Percentiles rank a stretch among this genome's conserved stretches.
phyloP scores from a whole-genome alignment of 2,113 vertebrate species.

The Chamaea fasciata region DNA sequence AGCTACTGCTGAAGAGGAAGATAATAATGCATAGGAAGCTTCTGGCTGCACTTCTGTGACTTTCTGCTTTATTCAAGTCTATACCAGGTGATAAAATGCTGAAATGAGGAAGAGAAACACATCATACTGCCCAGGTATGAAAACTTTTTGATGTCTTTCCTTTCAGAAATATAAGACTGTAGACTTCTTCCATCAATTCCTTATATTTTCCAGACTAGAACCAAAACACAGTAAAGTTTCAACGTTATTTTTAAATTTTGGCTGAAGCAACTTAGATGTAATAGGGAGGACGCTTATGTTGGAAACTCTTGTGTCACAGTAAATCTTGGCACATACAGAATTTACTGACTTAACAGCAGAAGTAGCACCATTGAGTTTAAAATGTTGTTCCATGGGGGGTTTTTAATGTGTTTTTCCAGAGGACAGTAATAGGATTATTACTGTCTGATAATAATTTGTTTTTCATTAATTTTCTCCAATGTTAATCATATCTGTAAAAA shows the following conservation, averaged over 20 bases:
- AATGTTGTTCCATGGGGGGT: not conserved
- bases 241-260: slow-evolving; percentile 66
- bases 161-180: not conserved
- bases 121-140: not conserved
- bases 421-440: slow-evolving; percentile 35
- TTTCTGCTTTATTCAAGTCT: not conserved
- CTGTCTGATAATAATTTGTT: slow-evolving; percentile 7
- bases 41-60: not conserved
- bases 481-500: not conserved
- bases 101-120: not conserved
- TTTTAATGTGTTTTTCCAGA: slow-evolving; percentile 8
- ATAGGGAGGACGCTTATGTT: slow-evolving; percentile 42
- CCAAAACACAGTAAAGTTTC: slow-evolving; percentile 17
- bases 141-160: not conserved
- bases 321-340: slow-evolving; percentile 51
- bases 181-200: not conserved
- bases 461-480: slow-evolving; percentile 25
- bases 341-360: slow-evolving; percentile 45
- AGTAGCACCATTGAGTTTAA: slow-evolving; percentile 43
- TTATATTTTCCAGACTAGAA: slow-evolving; percentile 53
- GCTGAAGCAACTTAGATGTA: slow-evolving; percentile 51
- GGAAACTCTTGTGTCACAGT: slow-evolving; percentile 72
- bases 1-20: not conserved
- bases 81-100: not conserved
- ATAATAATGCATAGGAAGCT: not conserved